These are phyloP conservation scores for Theristus sp. DNA, from an alignment of 2,888 invertebrate genomes.

Conservation along the genomic window DNA sequence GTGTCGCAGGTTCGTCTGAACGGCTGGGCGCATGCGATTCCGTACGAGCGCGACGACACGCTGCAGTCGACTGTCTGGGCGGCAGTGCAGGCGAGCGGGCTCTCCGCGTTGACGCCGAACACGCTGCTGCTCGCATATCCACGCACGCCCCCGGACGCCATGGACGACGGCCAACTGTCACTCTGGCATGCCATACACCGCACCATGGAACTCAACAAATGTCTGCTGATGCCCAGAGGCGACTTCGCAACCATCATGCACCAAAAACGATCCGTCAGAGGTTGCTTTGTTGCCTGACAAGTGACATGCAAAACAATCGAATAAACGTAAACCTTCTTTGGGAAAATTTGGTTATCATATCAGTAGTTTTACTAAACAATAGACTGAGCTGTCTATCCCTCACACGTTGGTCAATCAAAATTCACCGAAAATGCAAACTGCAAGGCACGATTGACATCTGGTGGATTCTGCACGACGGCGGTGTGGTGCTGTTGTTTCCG, in stretches of 20 bases:
- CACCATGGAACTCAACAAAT: background rate
- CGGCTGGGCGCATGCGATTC: background rate
- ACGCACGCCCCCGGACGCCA: background rate
- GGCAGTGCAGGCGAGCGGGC: background rate
- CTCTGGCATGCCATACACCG: background rate
- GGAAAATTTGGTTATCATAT: no score
- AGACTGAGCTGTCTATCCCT: no score
- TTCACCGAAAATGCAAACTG: background rate
- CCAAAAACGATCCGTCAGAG: background rate
- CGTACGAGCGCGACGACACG: background rate
- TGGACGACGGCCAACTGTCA: background rate
- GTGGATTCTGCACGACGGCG: constrained; percentile 53
- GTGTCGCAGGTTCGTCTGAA: background rate
- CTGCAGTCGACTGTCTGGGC: background rate
- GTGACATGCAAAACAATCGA: no score
- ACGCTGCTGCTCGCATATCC: background rate
- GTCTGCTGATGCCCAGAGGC: background rate
- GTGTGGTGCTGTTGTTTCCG: constrained; percentile 68
- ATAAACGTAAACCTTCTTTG: no score
- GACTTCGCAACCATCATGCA: background rate
- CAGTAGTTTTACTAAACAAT: no score
- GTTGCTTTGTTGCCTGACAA: background rate
- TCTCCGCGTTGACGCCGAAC: background rate
- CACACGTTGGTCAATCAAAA: no score
- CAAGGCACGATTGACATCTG: background rate